Conservation (phyloP, 1,140 invertebrate genomes). For the Diorhabda sublineata region DNA sequence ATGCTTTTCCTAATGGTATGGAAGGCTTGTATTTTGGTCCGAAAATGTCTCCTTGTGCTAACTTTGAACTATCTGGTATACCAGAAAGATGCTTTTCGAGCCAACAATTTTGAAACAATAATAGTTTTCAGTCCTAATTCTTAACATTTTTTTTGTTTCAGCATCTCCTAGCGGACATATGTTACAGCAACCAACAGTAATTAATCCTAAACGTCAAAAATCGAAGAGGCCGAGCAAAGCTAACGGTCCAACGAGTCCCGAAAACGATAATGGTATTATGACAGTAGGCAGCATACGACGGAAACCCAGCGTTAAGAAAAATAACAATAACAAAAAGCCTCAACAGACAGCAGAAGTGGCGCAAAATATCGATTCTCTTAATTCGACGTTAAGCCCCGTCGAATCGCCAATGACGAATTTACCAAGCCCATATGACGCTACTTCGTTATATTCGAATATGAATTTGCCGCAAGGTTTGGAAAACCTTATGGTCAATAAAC, state of each 20-base stretch:
- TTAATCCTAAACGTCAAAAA: slow-evolving; percentile 66
- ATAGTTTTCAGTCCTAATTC: neutral
- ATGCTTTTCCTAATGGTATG: too few species aligned
- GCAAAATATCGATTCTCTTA: slow-evolving; percentile 60
- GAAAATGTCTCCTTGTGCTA: too few species aligned
- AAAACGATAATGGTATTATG: slow-evolving; percentile 49
- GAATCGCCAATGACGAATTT: slow-evolving; percentile 62
- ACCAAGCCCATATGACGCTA: slow-evolving; percentile 74
- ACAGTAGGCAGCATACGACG: slow-evolving; percentile 52
- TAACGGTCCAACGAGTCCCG: slow-evolving; percentile 59
- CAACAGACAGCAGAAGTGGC: slow-evolving; percentile 58
- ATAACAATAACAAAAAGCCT: slow-evolving; percentile 45
- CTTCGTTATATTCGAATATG: slow-evolving; percentile 74
- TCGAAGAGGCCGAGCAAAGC: slow-evolving; percentile 68
- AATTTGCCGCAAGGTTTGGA: slow-evolving; percentile 58
- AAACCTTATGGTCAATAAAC: slow-evolving; percentile 59
- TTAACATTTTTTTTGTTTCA: slow-evolving; percentile 37
- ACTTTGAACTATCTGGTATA: too few species aligned
- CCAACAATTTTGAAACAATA: too few species aligned
- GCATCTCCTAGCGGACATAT: slow-evolving; percentile 68
- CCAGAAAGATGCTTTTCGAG: too few species aligned
- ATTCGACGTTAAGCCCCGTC: slow-evolving; percentile 57
- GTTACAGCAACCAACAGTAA: slow-evolving; percentile 75
- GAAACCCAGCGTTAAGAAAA: slow-evolving; percentile 77
- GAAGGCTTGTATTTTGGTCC: too few species aligned